phyloP scores from a whole-genome alignment of 2,888 invertebrate genomes.

The Apamea monoglypha region DNA sequence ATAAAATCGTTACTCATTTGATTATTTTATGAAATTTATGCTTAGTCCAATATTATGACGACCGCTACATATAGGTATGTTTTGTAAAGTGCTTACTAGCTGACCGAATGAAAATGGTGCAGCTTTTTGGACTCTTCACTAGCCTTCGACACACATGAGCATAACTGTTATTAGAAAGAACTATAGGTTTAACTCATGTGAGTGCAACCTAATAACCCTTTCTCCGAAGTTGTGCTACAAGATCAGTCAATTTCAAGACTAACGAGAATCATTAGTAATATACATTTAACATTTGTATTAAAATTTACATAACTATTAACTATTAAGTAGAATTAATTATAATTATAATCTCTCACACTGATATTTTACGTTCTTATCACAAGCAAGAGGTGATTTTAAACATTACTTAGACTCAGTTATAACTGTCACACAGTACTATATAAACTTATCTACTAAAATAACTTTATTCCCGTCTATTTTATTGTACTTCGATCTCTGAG shows the following conservation, averaged over 20 bases:
- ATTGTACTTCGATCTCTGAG: constrained; percentile 62
- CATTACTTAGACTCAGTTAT: constrained; percentile 57
- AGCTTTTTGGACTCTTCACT: background rate
- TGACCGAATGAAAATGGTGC: background rate
- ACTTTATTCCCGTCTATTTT: constrained; percentile 55
- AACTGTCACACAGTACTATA: constrained; percentile 68
- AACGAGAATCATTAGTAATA: constrained; percentile 61
- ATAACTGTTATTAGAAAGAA: background rate
- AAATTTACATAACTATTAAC: constrained; percentile 59
- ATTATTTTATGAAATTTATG: background rate
- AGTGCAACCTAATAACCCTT: background rate
- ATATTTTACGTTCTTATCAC: constrained; percentile 67
- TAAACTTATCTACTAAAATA: constrained; percentile 49
- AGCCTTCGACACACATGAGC: background rate
- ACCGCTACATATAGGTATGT: too few relatives aligned
- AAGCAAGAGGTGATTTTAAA: constrained; percentile 62
- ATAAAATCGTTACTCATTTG: background rate
- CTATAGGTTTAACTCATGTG: background rate
- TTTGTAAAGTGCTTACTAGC: background rate
- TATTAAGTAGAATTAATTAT: constrained; percentile 58
- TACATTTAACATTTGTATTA: constrained; percentile 49
- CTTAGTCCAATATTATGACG: background rate
- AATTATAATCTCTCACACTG: constrained; percentile 58
- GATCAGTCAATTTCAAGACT: constrained; percentile 76
- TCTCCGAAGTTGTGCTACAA: constrained; percentile 37